Base-by-base conservation (phyloP, 2,113 vertebrate genomes). In the Cromileptes altivelis region DNA sequence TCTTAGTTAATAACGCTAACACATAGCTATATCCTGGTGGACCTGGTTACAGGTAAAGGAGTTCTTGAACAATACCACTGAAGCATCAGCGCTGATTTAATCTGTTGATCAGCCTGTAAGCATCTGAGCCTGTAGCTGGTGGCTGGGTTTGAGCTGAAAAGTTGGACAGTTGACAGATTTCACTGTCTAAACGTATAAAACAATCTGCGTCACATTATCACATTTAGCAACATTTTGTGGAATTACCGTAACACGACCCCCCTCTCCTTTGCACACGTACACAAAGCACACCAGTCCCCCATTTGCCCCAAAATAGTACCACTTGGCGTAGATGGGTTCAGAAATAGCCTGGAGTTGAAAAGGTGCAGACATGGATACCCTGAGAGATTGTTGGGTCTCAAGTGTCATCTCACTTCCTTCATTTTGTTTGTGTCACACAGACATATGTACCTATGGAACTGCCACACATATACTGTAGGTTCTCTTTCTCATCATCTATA, bases 271-370 rank as follows among this genome's bases (percentile, higher is more conserved):
- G 45, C 45, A 23, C 40, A 50, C 7, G 27, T 61, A 71, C 23
- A 64, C 37, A 80, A 71, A 62, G 57, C 52, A 45, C 70, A 45
- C 65, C 30, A 30, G 70, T 71, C 37, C 70, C 61, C 75, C 14
- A 18, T 58, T 6, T 49, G 37, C 60, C 68, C 68, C 14, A 69
- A 89, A 93, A 95, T 93, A 93, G 82, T 80, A 64, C 21, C 15
- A 27, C 70, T 78, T 65, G 67, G 71, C 25, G 75, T 90, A 72
- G 83, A 88, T 80, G 75, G 55, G 80, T 70, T 85, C 69, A 21
- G 33, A 91, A 91, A 93, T 89, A 94, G 79, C 86, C 76, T 33
- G 13, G 27, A 60, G 79, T 89, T 88, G 71, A 88, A 86, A 85
- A 69, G 53, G 65, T 60, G 47, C 4, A 11, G 83, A 80, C 64